Evolutionary conservation across 2,797 vertebrate genomes (phyloP).

Genomic region (Platyrinchus mystaceus): DNA sequence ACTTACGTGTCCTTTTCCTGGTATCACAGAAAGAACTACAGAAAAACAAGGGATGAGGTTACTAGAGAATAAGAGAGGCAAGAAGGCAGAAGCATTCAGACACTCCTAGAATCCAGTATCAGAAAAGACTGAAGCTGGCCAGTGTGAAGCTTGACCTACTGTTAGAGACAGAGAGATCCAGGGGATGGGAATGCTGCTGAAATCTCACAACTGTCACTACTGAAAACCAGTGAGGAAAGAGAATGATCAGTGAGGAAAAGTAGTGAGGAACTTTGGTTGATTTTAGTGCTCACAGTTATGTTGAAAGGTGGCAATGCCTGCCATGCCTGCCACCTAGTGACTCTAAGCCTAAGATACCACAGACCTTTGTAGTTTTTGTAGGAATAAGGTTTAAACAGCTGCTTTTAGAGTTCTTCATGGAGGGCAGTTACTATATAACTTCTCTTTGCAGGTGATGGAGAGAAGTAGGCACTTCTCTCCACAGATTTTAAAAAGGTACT

Average conservation of each 20-base stretch:
- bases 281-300: not conserved
- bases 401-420: not conserved
- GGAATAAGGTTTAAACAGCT: not conserved
- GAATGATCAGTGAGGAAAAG: not conserved
- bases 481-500: not conserved
- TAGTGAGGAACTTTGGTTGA: not conserved
- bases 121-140: not conserved
- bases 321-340: constrained; percentile 52
- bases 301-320: constrained; percentile 14
- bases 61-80: not conserved
- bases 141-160: not conserved
- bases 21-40: not conserved
- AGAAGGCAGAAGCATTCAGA: not conserved
- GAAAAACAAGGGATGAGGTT: not conserved
- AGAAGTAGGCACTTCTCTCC: not conserved
- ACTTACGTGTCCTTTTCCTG: not conserved
- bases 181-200: not conserved
- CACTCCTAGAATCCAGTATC: not conserved
- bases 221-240: not conserved
- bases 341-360: not conserved
- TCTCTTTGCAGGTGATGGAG: not conserved
- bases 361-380: not conserved
- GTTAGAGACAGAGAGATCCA: not conserved
- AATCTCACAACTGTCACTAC: not conserved
- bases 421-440: not conserved